Conservation (phyloP, 2,797 vertebrate genomes). For the Zonotrichia albicollis region DNA sequence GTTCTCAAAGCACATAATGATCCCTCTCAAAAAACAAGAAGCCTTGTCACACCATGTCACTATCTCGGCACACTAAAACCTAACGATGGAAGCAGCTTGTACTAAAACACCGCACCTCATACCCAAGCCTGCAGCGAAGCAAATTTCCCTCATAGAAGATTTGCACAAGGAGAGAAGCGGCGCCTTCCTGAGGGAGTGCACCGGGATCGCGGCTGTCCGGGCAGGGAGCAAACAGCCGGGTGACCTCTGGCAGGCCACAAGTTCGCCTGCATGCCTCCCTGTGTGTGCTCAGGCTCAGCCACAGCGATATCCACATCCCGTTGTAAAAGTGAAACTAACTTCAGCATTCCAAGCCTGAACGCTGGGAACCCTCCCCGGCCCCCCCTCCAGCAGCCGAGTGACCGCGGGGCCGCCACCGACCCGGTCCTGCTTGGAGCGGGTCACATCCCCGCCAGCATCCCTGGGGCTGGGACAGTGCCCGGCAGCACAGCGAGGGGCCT, state of each 20-base stretch:
- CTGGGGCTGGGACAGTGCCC: rapidly evolving
- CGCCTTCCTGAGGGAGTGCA: rapidly evolving
- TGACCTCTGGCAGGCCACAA: not conserved
- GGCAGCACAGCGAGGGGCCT: not conserved
- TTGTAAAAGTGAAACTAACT: not conserved
- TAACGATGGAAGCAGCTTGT: rapidly evolving
- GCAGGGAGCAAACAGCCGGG: not conserved
- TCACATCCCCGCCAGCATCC: not conserved
- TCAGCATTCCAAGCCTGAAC: not conserved
- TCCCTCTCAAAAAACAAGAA: not conserved
- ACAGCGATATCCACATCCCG: not conserved
- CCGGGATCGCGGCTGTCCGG: rapidly evolving
- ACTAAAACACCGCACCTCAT: not conserved
- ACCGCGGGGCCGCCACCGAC: rapidly evolving
- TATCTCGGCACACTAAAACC: rapidly evolving
- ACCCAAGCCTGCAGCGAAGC: not conserved
- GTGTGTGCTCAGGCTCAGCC: not conserved
- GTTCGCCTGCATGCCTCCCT: not conserved
- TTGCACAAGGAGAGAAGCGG: not conserved
- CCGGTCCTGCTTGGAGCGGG: rapidly evolving
- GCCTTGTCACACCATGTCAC: not conserved
- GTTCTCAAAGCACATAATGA: not conserved
- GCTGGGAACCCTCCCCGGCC: not conserved
- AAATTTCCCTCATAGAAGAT: not conserved
- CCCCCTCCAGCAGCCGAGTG: not conserved